These are phyloP conservation scores for Phylloscopus whistleri DNA, from an alignment of 2,113 vertebrate species.

Conservation along the genomic window DNA sequence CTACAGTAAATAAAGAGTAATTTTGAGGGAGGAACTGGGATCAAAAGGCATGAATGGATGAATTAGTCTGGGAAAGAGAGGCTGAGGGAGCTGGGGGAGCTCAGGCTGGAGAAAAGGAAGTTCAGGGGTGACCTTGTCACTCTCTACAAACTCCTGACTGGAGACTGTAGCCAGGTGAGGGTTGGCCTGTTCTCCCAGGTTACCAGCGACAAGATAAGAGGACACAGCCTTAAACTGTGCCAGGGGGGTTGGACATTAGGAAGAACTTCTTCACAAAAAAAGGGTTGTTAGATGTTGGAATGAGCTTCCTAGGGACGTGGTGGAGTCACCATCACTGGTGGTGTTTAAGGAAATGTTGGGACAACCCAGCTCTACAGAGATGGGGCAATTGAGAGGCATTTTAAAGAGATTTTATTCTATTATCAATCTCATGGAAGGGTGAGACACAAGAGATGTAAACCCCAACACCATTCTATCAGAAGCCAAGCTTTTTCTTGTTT, in stretches of 20 bases:
- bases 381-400: background rate
- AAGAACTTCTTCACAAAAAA: background rate
- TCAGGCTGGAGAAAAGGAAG: background rate
- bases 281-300: background rate
- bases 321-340: background rate
- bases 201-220: background rate
- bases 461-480: background rate
- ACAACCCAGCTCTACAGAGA: background rate
- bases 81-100: background rate
- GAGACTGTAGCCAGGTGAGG: background rate
- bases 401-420: background rate
- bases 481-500: background rate
- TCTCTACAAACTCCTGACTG: background rate
- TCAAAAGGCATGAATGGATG: background rate
- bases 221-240: background rate
- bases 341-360: background rate
- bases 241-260: background rate
- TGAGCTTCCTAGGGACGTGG: fast-evolving
- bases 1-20: background rate
- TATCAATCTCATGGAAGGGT: background rate
- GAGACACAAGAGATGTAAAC: background rate
- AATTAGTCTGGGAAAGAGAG: background rate
- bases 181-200: background rate
- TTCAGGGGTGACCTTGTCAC: background rate
- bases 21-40: background rate